These are phyloP conservation scores for Poecilobothrus nobilitatus DNA, from an alignment of 2,888 invertebrate species.

Conservation along the genomic window DNA sequence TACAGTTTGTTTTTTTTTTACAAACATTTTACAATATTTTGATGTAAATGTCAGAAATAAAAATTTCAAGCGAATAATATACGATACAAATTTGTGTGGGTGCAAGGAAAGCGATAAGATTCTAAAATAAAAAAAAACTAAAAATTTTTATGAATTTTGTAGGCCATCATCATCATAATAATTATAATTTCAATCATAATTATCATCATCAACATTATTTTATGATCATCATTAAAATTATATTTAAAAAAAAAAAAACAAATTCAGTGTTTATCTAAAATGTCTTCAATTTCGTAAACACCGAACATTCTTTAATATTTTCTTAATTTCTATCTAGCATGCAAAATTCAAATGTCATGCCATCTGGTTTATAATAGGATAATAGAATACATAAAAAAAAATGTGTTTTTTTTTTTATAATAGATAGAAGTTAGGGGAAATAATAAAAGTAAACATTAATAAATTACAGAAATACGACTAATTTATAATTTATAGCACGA, in stretches of 20 bases:
- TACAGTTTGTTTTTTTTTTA: too few species aligned
- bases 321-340: not conserved
- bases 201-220: not conserved
- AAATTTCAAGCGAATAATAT: not conserved
- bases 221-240: not conserved
- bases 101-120: not conserved
- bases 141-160: not conserved
- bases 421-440: too few species aligned
- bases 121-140: not conserved
- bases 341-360: constrained; percentile 3
- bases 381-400: not conserved
- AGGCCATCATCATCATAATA: not conserved
- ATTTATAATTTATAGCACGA: too few species aligned
- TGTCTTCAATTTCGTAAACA: constrained; percentile 3
- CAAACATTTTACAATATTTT: too few species aligned
- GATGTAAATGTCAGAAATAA: not conserved
- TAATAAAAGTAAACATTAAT: too few species aligned
- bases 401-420: too few species aligned
- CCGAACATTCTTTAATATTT: not conserved
- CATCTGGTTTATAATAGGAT: not conserved
- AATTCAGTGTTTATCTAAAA: not conserved
- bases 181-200: too few species aligned
- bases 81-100: not conserved
- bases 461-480: too few species aligned
- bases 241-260: too few species aligned